Evolutionary conservation across 2,888 invertebrate species (phyloP).

Genomic region (Pammene fasciana): DNA sequence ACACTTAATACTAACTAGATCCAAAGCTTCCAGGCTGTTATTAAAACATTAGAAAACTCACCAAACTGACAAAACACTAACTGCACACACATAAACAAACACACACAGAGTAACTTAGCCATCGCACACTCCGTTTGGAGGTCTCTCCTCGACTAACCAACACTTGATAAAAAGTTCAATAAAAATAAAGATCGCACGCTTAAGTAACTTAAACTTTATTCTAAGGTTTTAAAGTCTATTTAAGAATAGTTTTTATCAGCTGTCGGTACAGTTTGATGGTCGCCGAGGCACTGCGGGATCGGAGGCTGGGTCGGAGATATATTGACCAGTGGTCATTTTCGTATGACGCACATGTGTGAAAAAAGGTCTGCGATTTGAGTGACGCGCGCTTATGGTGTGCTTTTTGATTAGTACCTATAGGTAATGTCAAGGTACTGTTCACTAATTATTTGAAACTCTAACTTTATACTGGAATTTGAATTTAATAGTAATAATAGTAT

Average conservation of each 20-base stretch:
- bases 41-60: constrained; percentile 51
- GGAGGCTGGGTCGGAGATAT: constrained; percentile 15
- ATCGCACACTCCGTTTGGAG: constrained; percentile 46
- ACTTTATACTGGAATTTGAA: too few relatives aligned
- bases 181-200: not conserved
- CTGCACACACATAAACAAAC: constrained; percentile 60
- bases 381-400: constrained; percentile 5
- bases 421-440: not conserved
- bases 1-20: constrained; percentile 5
- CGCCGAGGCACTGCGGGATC: not conserved
- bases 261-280: not conserved
- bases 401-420: not conserved
- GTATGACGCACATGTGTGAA: constrained; percentile 9
- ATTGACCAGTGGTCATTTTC: constrained; percentile 19
- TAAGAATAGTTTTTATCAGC: not conserved
- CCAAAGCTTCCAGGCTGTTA: not conserved
- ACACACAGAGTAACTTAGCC: constrained; percentile 53
- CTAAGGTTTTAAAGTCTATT: not conserved
- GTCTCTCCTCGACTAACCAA: constrained; percentile 22
- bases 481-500: too few relatives aligned
- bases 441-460: not conserved
- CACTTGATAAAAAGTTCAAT: constrained; percentile 19
- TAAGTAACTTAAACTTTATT: not conserved
- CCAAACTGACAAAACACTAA: constrained; percentile 64
- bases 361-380: constrained; percentile 12